Base-by-base conservation (phyloP, 1,140 invertebrate species). In the Periplaneta americana region DNA sequence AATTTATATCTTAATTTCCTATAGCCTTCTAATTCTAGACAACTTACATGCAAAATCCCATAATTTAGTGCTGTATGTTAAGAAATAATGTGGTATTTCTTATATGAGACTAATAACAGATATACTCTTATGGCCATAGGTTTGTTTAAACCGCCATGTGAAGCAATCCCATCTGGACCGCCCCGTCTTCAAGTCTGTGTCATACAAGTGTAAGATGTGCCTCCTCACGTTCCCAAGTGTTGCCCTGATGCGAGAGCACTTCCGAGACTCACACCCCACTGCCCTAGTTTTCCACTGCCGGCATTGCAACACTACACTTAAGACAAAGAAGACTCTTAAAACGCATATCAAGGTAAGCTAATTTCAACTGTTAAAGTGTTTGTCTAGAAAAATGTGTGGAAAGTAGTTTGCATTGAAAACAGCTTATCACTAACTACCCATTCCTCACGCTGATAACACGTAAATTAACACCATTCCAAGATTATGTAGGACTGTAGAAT, bases 241-340 rank as follows among this genome's bases (percentile, higher is more conserved):
- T 15, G 35, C 66, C 34, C 79, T 84, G 22, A 36, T 82, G 74
- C 66, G 37, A 22, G 34, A 82, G n/a, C 84, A 84, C 74, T 84
- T 83, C 75, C 82, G 37, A 79, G 76, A 80, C 28, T 34, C 74
- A 39, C 84, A 85, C 79, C 76, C 76, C 39, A 28, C 78, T 28
- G 35, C 81, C 28, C 74, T 83, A 28, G 79, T 85, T 31, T 85
- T 82, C 78, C 79, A 80, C n/a, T 85, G 85, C 80, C 36, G 34
- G 15, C 48, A 81, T 18, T 85, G 85, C 78, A 76, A 82, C 48
- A 78, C 82, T 37, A 80, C 79, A 31, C 77, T 85, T 2, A 85
- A 84, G 39, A 83, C 78, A n/a, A 85, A 82, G 77, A 84, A 85
- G 80, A 82, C 84, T 22, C 79, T 85, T 6, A 81, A 78, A 39